phyloP scores from a whole-genome alignment of 1,140 invertebrate species.

The Micrasema longulum region DNA sequence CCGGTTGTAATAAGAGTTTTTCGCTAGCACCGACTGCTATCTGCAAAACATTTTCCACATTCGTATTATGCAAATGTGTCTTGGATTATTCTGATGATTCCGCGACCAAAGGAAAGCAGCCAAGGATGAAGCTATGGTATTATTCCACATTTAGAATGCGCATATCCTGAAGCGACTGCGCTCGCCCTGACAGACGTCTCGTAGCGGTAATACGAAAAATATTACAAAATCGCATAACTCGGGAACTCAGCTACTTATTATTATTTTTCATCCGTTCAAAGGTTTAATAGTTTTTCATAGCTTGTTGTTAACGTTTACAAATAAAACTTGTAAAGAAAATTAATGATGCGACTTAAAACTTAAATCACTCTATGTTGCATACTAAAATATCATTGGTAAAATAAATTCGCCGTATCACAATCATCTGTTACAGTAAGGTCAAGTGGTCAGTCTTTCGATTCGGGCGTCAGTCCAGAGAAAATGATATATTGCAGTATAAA shows the following conservation, averaged over 20 bases:
- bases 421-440: too few species aligned
- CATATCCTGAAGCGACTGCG: constrained; percentile 17
- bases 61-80: constrained; percentile 49
- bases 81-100: constrained; percentile 48
- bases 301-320: too few species aligned
- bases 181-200: constrained; percentile 7
- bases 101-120: constrained; percentile 9
- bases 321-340: too few species aligned
- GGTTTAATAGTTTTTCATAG: too few species aligned
- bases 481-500: too few species aligned
- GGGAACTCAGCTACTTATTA: background rate
- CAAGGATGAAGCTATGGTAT: constrained; percentile 33
- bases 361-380: too few species aligned
- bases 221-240: background rate
- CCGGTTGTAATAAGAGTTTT: constrained; percentile 2
- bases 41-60: constrained; percentile 41
- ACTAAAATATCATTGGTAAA: too few species aligned
- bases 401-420: too few species aligned
- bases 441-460: too few species aligned
- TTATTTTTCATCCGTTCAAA: too few species aligned
- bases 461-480: too few species aligned
- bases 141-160: constrained; percentile 48
- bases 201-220: constrained; percentile 3
- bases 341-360: too few species aligned
- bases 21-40: background rate